Evolutionary conservation across 2,888 invertebrate genomes (phyloP).

Genomic region (Coleophora deauratella): DNA sequence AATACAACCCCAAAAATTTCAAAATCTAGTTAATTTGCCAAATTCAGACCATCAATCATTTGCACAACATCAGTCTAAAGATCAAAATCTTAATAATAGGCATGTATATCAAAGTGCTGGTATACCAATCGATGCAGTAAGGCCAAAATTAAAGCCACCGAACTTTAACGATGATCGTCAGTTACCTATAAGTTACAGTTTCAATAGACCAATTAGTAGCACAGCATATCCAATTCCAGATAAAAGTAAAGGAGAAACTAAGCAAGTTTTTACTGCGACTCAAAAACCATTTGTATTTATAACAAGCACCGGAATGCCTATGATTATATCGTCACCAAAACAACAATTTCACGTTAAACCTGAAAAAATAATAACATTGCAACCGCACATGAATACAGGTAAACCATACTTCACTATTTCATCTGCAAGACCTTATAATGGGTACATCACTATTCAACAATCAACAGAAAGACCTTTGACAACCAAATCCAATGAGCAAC

Average conservation of each 20-base stretch:
- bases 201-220: slow-evolving; percentile 35
- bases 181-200: slow-evolving; percentile 56
- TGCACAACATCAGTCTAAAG: slow-evolving; percentile 22
- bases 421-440: slow-evolving; percentile 34
- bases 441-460: slow-evolving; percentile 31
- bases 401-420: slow-evolving; percentile 39
- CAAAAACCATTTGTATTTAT: slow-evolving; percentile 43
- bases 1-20: slow-evolving; percentile 23
- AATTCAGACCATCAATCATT: slow-evolving; percentile 20
- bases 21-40: slow-evolving; percentile 29
- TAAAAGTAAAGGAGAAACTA: slow-evolving; percentile 25
- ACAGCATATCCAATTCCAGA: slow-evolving; percentile 23
- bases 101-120: slow-evolving; percentile 29
- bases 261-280: slow-evolving; percentile 35
- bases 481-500: slow-evolving; percentile 48
- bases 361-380: slow-evolving; percentile 34
- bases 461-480: slow-evolving; percentile 50
- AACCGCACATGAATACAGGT: slow-evolving; percentile 32
- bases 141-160: slow-evolving; percentile 53
- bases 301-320: slow-evolving; percentile 38
- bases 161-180: slow-evolving; percentile 63
- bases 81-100: slow-evolving; percentile 14
- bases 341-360: slow-evolving; percentile 37
- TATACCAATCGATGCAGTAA: slow-evolving; percentile 30
- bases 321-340: slow-evolving; percentile 41